Evolutionary conservation across 2,113 vertebrate genomes (phyloP).

Genomic region (Himantopus leucocephalus): DNA sequence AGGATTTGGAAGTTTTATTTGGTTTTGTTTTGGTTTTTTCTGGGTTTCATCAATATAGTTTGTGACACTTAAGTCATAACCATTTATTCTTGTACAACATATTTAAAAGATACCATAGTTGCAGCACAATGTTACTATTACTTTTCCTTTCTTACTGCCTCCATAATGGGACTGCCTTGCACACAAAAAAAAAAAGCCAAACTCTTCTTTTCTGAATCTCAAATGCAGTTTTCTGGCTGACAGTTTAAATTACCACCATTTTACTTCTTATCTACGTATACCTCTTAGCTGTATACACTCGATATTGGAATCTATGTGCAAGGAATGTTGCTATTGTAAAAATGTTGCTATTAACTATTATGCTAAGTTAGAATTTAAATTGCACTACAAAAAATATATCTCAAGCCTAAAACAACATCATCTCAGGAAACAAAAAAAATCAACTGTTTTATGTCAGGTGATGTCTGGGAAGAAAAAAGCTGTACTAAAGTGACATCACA

Average conservation of each 20-base stretch:
- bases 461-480: background rate
- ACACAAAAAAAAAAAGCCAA: background rate
- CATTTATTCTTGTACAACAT: background rate
- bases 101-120: background rate
- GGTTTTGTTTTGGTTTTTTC: background rate
- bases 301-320: background rate
- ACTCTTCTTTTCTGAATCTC: background rate
- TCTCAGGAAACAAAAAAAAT: background rate
- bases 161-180: background rate
- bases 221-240: background rate
- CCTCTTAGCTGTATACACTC: background rate
- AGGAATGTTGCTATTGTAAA: background rate
- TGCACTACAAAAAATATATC: background rate
- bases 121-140: background rate
- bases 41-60: background rate
- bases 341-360: background rate
- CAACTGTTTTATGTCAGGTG: background rate
- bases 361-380: background rate
- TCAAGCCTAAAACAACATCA: background rate
- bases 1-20: rapidly evolving
- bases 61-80: background rate
- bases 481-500: background rate
- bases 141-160: background rate
- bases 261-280: background rate
- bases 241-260: background rate